Evolutionary conservation across 2,888 invertebrate genomes (phyloP).

Genomic region (Alsophila aescularia): DNA sequence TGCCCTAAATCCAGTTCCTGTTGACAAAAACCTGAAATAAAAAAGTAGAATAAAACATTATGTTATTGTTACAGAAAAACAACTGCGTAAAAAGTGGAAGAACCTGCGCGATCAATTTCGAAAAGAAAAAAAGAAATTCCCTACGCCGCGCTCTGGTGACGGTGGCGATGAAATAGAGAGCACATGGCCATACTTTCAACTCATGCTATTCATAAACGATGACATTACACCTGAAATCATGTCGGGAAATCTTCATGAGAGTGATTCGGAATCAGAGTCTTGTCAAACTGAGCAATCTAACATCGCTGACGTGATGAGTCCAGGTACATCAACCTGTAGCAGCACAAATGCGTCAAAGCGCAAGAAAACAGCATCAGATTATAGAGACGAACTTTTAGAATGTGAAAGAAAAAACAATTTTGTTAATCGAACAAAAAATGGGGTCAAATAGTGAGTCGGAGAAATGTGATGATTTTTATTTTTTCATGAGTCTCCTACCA

Average conservation of each 20-base stretch:
- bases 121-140: conserved; percentile 33
- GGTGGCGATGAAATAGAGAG: conserved; percentile 28
- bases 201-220: conserved; percentile 31
- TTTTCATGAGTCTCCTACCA: conserved; percentile 35
- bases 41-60: conserved; percentile 10
- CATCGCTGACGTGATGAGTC: conserved; percentile 32
- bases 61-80: conserved; percentile 39
- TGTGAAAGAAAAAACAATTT: conserved; percentile 36
- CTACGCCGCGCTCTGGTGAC: conserved; percentile 29
- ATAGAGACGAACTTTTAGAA: conserved; percentile 35
- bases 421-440: conserved; percentile 38
- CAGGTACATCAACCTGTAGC: conserved; percentile 26
- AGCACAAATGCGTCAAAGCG: conserved; percentile 34
- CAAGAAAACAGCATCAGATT: conserved; percentile 36
- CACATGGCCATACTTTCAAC: conserved; percentile 20
- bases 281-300: conserved; percentile 27
- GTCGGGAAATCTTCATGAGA: conserved; percentile 36
- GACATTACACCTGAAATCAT: conserved; percentile 32
- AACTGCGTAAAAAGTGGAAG: conserved; percentile 38
- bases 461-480: conserved; percentile 38
- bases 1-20: conserved; percentile 31
- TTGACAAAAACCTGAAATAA: conserved; percentile 38
- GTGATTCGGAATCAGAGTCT: conserved; percentile 34
- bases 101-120: conserved; percentile 32
- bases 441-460: conserved; percentile 32